These are phyloP conservation scores for Passer domesticus DNA, from an alignment of 2,113 vertebrate genomes.

Conservation along the genomic window DNA sequence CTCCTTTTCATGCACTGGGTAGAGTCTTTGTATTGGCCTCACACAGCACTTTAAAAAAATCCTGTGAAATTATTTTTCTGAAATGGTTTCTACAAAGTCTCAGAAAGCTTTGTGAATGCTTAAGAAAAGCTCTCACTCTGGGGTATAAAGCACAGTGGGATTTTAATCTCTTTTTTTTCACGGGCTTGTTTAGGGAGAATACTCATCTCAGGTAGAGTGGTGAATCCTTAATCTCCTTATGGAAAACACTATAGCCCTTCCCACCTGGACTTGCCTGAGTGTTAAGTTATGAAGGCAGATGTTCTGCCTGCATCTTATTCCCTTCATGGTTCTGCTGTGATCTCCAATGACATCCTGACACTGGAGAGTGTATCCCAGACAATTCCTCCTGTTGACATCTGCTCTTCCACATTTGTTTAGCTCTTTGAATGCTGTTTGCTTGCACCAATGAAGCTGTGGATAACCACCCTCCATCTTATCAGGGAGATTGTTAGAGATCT, in stretches of 20 bases:
- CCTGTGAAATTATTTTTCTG: constrained; percentile 38
- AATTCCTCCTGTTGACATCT: constrained; percentile 51
- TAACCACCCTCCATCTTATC: background rate
- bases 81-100: background rate
- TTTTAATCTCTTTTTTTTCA: constrained; percentile 32
- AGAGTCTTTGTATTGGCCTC: background rate
- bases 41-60: background rate
- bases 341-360: background rate
- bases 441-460: background rate
- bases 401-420: background rate
- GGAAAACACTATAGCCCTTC: background rate
- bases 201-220: background rate
- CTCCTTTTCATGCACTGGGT: background rate
- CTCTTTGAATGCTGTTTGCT: background rate
- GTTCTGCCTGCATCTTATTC: background rate
- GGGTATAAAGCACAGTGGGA: background rate
- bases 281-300: constrained; percentile 5
- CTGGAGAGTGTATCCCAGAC: background rate
- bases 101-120: constrained; percentile 36
- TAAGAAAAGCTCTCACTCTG: constrained; percentile 26
- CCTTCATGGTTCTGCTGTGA: background rate
- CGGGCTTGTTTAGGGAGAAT: background rate
- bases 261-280: background rate
- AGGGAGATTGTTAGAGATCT: background rate
- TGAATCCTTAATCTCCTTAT: background rate